A percentile compares a stretch with the other conserved stretches of the same genome.
Conservation (phyloP, 2,888 invertebrate genomes). For the Ypsolopha scabrella region DNA sequence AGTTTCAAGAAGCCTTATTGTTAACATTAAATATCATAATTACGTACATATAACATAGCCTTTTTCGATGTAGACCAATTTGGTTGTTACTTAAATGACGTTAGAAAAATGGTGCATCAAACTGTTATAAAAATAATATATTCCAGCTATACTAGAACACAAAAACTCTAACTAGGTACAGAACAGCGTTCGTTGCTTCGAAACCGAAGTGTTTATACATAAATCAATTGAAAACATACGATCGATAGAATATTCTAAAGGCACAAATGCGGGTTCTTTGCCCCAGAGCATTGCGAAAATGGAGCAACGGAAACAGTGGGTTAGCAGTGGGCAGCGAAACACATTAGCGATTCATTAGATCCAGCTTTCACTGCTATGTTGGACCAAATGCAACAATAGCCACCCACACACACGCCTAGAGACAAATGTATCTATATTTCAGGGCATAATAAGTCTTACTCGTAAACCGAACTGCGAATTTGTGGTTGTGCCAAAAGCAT, state of each 20-base stretch:
- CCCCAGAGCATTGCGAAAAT: conserved; percentile 41
- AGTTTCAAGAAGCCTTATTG: too few relatives aligned
- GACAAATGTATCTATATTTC: neutral
- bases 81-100: too few relatives aligned
- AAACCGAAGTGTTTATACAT: neutral
- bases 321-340: conserved; percentile 33
- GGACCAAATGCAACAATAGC: conserved; percentile 40
- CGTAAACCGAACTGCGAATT: neutral
- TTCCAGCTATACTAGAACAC: too few relatives aligned
- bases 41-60: too few relatives aligned
- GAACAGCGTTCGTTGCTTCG: neutral
- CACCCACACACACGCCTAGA: conserved; percentile 24
- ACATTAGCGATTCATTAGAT: conserved; percentile 49
- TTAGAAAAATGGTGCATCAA: too few relatives aligned
- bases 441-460: neutral
- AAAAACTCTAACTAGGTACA: neutral
- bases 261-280: neutral
- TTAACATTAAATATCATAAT: too few relatives aligned
- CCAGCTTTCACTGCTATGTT: conserved; percentile 35
- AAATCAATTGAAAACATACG: neutral
- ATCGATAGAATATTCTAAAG: neutral
- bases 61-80: too few relatives aligned
- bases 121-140: too few relatives aligned
- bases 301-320: conserved; percentile 40
- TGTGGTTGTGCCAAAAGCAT: neutral